Conservation (phyloP, 2,888 invertebrate genomes). For the Apodemia mormo region DNA sequence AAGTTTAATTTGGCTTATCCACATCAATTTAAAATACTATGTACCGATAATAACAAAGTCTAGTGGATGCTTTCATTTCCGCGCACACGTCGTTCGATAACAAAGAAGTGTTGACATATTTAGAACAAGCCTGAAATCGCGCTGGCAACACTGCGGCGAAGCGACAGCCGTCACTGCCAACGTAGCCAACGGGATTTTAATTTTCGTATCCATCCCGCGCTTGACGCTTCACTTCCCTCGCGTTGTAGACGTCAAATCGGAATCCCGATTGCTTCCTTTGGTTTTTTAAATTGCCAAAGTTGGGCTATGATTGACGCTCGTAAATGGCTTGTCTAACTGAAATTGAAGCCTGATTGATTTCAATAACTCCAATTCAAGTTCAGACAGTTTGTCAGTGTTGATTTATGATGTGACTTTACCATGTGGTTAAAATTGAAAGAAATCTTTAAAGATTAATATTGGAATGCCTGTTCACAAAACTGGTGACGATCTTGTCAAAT, state of each 20-base stretch:
- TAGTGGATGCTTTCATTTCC: constrained; percentile 79
- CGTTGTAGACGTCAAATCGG: constrained; percentile 62
- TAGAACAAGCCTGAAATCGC: constrained; percentile 82
- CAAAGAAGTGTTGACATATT: constrained; percentile 81
- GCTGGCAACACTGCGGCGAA: constrained; percentile 50
- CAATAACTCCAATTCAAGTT: constrained; percentile 52
- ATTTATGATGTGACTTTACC: constrained; percentile 26
- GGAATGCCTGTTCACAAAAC: not conserved
- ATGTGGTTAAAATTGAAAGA: constrained; percentile 20
- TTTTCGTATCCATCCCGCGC: constrained; percentile 75
- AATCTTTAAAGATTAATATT: not conserved
- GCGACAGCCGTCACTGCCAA: constrained; percentile 72
- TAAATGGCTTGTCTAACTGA: constrained; percentile 48
- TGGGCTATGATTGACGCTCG: constrained; percentile 59
- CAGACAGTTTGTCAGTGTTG: constrained; percentile 42
- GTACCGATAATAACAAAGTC: constrained; percentile 68
- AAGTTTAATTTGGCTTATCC: not conserved
- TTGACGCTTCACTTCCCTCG: constrained; percentile 57
- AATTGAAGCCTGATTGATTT: constrained; percentile 64
- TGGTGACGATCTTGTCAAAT: not conserved
- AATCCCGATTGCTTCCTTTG: constrained; percentile 65
- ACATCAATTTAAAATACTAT: constrained; percentile 65
- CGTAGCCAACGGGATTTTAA: constrained; percentile 74
- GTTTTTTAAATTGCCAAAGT: constrained; percentile 67
- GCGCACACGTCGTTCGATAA: constrained; percentile 74